A percentile compares a stretch with the other conserved stretches of the same genome.
These are phyloP conservation scores for Grus americana DNA, from an alignment of 2,113 vertebrate species.

Conservation along the genomic window DNA sequence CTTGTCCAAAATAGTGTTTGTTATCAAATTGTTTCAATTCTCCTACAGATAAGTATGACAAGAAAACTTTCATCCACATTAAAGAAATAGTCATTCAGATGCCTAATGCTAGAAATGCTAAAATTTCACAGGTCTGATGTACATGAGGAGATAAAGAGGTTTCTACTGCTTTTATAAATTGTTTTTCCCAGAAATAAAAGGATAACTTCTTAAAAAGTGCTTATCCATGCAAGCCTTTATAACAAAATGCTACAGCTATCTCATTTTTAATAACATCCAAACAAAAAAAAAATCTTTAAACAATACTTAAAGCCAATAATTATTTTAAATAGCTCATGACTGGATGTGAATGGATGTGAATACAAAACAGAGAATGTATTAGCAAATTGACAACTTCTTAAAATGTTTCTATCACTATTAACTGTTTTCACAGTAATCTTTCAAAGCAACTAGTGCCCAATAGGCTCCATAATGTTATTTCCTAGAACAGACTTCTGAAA, in stretches of 20 bases:
- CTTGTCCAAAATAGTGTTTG: not conserved
- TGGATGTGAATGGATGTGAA: not conserved
- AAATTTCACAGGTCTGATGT: not conserved
- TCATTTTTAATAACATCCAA: not conserved
- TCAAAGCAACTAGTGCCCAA: not conserved
- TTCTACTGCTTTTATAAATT: not conserved
- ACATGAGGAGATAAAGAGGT: not conserved
- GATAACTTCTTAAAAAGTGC: not conserved
- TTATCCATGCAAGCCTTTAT: not conserved
- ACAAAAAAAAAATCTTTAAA: not conserved
- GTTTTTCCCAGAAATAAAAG: not conserved
- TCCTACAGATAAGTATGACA: not conserved
- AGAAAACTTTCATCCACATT: not conserved
- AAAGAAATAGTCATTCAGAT: not conserved
- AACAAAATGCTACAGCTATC: not conserved
- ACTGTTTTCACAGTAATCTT: not conserved
- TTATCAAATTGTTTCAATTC: not conserved
- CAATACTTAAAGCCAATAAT: not conserved
- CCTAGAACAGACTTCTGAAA: not conserved
- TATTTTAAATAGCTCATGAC: not conserved
- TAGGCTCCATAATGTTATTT: not conserved
- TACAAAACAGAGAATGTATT: not conserved
- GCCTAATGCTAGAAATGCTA: not conserved
- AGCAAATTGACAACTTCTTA: not conserved
- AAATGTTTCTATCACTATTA: not conserved